These are phyloP conservation scores for Pharmacophagus antenor DNA, from an alignment of 2,888 invertebrate species.

Conservation along the genomic window DNA sequence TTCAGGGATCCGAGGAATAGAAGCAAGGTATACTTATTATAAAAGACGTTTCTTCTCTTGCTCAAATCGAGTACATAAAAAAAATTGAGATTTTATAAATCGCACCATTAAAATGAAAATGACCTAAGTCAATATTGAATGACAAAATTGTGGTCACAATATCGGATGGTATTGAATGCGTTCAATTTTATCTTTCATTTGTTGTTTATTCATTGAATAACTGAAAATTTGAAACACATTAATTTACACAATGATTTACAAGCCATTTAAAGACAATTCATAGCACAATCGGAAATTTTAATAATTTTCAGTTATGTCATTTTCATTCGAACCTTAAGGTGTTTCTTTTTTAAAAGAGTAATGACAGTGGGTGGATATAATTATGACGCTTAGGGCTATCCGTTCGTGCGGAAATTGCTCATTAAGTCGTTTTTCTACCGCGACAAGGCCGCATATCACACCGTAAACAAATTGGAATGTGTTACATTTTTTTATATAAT, in stretches of 20 bases:
- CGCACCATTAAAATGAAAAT: too few relatives aligned
- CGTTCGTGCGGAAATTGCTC: conserved; percentile 68
- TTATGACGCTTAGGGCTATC: conserved; percentile 52
- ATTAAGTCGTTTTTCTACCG: conserved; percentile 49
- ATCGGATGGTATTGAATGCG: too few relatives aligned
- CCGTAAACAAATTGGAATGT: conserved; percentile 30
- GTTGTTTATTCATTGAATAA: too few relatives aligned
- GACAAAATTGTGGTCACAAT: too few relatives aligned
- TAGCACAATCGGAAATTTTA: too few relatives aligned
- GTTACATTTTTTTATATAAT: background rate
- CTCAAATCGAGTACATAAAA: background rate
- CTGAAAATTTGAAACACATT: too few relatives aligned
- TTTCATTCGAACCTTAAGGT: too few relatives aligned
- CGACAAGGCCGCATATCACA: conserved; percentile 39
- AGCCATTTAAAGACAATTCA: too few relatives aligned
- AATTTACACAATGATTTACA: too few relatives aligned
- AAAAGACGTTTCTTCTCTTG: background rate
- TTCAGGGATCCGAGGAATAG: conserved; percentile 86
- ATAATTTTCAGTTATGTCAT: too few relatives aligned
- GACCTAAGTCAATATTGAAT: too few relatives aligned
- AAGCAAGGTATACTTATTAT: conserved; percentile 85
- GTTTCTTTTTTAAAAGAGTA: background rate
- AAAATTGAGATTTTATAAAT: background rate
- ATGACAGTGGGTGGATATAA: conserved; percentile 26
- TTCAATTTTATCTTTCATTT: too few relatives aligned